These are phyloP conservation scores for Pseudachorutes palmiensis DNA, from an alignment of 1,140 invertebrate species.

Conservation along the genomic window DNA sequence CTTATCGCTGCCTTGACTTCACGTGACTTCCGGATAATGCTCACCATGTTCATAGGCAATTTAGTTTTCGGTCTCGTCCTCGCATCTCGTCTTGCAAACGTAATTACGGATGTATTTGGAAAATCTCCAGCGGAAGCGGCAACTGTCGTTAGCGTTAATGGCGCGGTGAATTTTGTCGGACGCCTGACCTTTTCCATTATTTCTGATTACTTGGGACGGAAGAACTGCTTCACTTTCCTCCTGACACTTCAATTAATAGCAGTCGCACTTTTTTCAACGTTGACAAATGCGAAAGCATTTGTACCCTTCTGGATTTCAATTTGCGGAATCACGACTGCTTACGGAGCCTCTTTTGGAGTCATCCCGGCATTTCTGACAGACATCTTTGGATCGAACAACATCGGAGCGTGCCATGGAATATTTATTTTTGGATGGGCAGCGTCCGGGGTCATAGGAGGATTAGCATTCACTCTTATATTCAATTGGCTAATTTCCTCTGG, in stretches of 20 bases:
- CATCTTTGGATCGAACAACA: conserved; percentile 28
- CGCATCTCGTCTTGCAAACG: conserved; percentile 29
- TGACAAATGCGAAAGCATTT: conserved; percentile 23
- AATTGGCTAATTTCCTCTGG: conserved; percentile 8
- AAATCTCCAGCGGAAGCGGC: conserved; percentile 22
- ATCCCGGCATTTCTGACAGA: conserved; percentile 35
- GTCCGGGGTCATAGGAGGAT: conserved; percentile 30
- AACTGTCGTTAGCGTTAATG: conserved; percentile 32
- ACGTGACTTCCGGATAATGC: conserved; percentile 23
- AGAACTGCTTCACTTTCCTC: conserved; percentile 27
- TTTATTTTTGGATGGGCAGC: conserved; percentile 31
- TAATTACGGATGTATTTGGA: conserved; percentile 28
- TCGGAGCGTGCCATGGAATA: conserved; percentile 32
- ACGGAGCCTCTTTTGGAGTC: conserved; percentile 29
- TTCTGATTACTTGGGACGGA: conserved; percentile 30
- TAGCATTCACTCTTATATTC: conserved; percentile 29
- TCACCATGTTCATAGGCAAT: conserved; percentile 28
- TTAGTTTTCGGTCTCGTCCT: conserved; percentile 33
- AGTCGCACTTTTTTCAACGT: conserved; percentile 22
- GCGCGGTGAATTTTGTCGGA: conserved; percentile 30
- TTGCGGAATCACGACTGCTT: conserved; percentile 25
- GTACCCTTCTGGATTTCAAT: conserved; percentile 26
- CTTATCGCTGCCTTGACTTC: conserved; percentile 27
- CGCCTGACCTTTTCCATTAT: conserved; percentile 25
- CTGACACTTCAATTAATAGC: conserved; percentile 26